These are phyloP conservation scores for Zaprionus taronus DNA, from an alignment of 1,140 invertebrate species.

Conservation along the genomic window DNA sequence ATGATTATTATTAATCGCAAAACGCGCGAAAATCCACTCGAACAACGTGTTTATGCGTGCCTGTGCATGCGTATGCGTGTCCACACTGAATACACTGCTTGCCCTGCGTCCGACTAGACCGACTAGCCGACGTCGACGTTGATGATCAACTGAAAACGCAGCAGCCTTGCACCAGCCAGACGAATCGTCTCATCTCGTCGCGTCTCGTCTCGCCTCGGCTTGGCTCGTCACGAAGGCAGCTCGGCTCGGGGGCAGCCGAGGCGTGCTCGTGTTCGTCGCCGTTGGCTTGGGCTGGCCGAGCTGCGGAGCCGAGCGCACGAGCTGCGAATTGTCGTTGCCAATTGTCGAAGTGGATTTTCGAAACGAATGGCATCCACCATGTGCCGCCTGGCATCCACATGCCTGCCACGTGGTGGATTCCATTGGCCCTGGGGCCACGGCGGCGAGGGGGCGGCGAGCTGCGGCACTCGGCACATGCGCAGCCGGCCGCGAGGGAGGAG, in stretches of 20 bases:
- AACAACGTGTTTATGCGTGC: slow-evolving; percentile 6
- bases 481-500: slow-evolving; percentile 74
- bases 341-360: slow-evolving; percentile 82
- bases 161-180: slow-evolving; percentile 14
- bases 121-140: slow-evolving; percentile 68
- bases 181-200: not conserved
- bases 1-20: not conserved
- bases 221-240: not conserved
- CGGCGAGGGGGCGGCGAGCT: slow-evolving; percentile 21
- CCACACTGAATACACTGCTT: not conserved
- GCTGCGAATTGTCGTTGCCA: slow-evolving; percentile 68
- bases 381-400: slow-evolving; percentile 68
- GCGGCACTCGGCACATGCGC: slow-evolving; percentile 67
- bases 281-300: slow-evolving; percentile 57
- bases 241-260: not conserved
- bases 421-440: slow-evolving; percentile 13
- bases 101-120: slow-evolving; percentile 24
- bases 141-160: slow-evolving; percentile 73
- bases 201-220: not conserved
- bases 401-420: slow-evolving; percentile 68
- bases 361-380: slow-evolving; percentile 72
- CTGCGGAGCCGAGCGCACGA: slow-evolving; percentile 19
- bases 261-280: slow-evolving; percentile 26
- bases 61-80: slow-evolving; percentile 5
- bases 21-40: slow-evolving; percentile 22